Conservation (phyloP, 2,888 invertebrate species). For the Epirrhoe tristata region DNA sequence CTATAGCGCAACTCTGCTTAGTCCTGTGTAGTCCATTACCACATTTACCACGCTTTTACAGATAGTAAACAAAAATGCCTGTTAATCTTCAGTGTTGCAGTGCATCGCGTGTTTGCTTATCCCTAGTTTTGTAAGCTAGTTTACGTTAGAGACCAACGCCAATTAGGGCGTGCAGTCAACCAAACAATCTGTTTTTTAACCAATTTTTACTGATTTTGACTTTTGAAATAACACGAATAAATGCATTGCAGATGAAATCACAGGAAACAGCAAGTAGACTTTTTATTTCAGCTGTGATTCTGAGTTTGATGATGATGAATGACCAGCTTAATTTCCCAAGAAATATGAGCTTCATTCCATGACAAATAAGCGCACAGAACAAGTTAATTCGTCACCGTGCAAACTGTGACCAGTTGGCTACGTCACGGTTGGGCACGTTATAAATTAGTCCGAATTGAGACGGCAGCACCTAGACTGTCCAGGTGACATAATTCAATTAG, state of each 20-base stretch:
- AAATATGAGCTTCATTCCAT: constrained; percentile 30
- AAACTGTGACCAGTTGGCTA: constrained; percentile 28
- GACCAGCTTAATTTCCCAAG: constrained; percentile 22
- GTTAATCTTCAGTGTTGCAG: too few species aligned
- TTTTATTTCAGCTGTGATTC: not conserved
- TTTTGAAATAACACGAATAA: too few species aligned
- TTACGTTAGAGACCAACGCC: not conserved
- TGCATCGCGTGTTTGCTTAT: not conserved
- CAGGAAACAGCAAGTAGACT: not conserved
- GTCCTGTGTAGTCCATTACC: too few species aligned
- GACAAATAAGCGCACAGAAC: constrained; percentile 14
- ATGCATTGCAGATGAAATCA: too few species aligned
- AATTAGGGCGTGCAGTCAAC: not conserved
- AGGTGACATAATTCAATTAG: constrained; percentile 77
- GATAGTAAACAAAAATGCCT: not conserved
- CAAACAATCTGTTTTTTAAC: not conserved
- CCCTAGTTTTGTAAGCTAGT: not conserved
- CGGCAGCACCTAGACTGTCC: constrained; percentile 56
- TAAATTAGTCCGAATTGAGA: constrained; percentile 72
- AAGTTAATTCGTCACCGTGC: constrained; percentile 32
- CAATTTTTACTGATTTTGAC: too few species aligned
- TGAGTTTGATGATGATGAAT: not conserved
- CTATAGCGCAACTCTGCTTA: too few species aligned
- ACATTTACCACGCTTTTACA: too few species aligned
- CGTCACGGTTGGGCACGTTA: constrained; percentile 56